Evolutionary conservation across 2,113 vertebrate genomes (phyloP).

Genomic region (Zosterops borbonicus): DNA sequence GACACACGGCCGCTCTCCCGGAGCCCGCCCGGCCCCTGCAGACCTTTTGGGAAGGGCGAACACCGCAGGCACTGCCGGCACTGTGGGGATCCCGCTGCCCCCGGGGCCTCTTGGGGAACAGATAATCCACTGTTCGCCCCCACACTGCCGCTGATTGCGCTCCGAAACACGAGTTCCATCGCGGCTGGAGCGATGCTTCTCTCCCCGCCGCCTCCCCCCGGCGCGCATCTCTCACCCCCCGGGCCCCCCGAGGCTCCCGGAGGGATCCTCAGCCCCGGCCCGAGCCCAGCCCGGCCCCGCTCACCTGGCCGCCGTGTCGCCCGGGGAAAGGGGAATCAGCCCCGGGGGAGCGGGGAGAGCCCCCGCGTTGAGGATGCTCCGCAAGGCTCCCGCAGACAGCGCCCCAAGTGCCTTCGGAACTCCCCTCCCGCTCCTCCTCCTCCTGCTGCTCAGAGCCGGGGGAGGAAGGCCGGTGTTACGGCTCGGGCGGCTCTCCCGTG

Average conservation of each 20-base stretch:
- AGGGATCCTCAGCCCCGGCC: too few species aligned
- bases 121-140: background rate
- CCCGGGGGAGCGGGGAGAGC: background rate
- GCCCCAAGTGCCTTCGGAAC: conserved; percentile 5
- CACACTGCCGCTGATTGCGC: background rate
- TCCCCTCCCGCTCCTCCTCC: conserved; percentile 11
- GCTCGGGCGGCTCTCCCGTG: background rate
- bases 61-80: background rate
- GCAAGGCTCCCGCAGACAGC: background rate
- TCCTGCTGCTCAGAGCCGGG: background rate
- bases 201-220: background rate
- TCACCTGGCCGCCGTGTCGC: background rate
- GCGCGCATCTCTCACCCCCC: background rate
- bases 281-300: background rate
- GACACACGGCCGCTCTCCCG: background rate
- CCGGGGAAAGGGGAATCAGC: background rate
- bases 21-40: background rate
- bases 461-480: background rate
- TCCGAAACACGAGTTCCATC: background rate
- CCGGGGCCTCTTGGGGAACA: background rate
- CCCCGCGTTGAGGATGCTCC: background rate
- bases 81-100: background rate
- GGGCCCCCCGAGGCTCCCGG: too few species aligned
- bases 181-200: background rate
- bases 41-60: background rate